Evolutionary conservation across 2,888 invertebrate species (phyloP), one percentile per base, ranked within the genome.

Genomic region (Caenorhabditis wallacei): DNA sequence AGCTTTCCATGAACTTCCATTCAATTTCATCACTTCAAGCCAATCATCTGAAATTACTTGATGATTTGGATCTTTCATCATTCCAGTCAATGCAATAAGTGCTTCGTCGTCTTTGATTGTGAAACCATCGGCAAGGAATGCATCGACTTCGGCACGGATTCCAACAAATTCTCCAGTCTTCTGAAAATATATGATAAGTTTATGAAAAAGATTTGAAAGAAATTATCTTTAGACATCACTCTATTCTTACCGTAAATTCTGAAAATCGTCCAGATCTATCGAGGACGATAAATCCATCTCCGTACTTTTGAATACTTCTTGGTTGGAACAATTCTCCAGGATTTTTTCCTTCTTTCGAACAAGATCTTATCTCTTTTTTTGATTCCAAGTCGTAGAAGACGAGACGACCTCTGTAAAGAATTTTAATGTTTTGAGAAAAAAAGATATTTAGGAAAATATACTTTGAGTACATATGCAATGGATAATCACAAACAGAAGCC

Each of bases 31-130:
- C 16, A 61, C 66, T 59, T 91, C 91, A 3, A 91, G 75, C 91
- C 91, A 91, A 75, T 91, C 91, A 63, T 91, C 91, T 56, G 90
- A 89, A n/a, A 91, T 80, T 18, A 89, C 82, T 24, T 84, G 75
- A 0, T 78, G 59, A 7, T 89, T 76, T 76, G 84, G 74, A 64
- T 88, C 88, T 8, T 70, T 59, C 1, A 91, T 89, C 48, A 90
- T 84, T 66, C 91, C 91, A 30, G 87, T 87, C 78, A 91, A 82
- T 4, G 83, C 88, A 66, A 89, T 87, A 51, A 90, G 54, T 10
- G 91, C 91, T 48, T 85, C 84, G 66, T 85, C 84, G 16, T 81
- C 82, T 30, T 84, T 82, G 22, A 89, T 80, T 43, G 82, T 84
- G 80, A 91, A 91, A 8, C 89, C 88, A 63, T 91, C 90, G 10